Evolutionary conservation across 2,797 vertebrate species (phyloP).

Genomic region (Pangasius krempfi): DNA sequence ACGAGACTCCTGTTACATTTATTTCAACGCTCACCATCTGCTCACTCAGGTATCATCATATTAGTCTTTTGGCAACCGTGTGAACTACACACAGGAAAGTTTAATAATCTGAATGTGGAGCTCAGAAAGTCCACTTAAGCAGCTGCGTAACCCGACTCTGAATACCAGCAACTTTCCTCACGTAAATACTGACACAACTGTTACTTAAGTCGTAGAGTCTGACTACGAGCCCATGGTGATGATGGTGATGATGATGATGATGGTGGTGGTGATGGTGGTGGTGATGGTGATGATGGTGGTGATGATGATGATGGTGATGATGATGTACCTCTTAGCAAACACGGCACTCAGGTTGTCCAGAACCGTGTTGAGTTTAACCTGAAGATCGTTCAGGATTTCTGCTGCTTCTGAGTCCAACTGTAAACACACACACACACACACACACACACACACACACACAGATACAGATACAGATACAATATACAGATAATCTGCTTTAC

Average conservation of each 20-base stretch:
- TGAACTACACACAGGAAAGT: too few relatives aligned
- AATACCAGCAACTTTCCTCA: background rate
- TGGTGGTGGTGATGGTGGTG: background rate
- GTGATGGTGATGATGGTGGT: background rate
- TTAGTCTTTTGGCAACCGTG: too few relatives aligned
- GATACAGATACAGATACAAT: conserved; percentile 15
- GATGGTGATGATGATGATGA: background rate
- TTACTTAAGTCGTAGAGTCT: background rate
- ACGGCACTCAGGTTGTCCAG: conserved; percentile 90
- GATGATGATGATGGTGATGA: conserved; percentile 38
- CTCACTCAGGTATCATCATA: too few relatives aligned
- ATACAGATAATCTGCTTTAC: background rate
- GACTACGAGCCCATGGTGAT: background rate
- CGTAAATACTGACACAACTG: background rate
- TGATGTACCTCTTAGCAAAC: conserved; percentile 90
- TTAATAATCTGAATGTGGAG: too few relatives aligned
- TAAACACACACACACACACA: conserved; percentile 32
- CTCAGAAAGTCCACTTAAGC: too few relatives aligned
- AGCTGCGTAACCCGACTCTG: background rate
- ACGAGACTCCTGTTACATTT: too few relatives aligned
- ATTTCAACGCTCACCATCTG: too few relatives aligned
- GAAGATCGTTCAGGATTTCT: conserved; percentile 86
- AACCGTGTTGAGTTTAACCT: conserved; percentile 81
- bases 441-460: conserved; percentile 22
- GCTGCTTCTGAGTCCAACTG: conserved; percentile 92